Base-by-base conservation (phyloP, 1,140 invertebrate genomes). In the Bombus fervidus region DNA sequence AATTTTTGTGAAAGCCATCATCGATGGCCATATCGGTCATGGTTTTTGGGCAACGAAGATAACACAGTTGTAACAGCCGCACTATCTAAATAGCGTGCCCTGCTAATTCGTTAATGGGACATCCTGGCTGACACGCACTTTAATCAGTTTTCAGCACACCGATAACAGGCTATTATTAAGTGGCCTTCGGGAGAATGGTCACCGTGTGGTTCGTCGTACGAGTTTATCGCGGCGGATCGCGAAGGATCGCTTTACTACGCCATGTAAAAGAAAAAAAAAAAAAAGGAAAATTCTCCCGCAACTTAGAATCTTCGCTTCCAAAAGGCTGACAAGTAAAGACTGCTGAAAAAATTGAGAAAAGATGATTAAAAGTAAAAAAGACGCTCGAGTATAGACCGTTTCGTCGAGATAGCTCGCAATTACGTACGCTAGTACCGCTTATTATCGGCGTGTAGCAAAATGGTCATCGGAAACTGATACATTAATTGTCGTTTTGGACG, bases 101-200 rank as follows among this genome's bases (percentile, higher is more conserved):
- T 78, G 88, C 81, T 87, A 90, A 90, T 90, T 89, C 83, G 89
- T 90, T 90, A 90, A 90, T 90, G 88, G 85, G 85, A 90, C 74
- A 90, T 90, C 89, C 89, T 90, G 89, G 57, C 73, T 79, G 73
- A 15, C 53, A 81, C 34, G 89, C 59, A 81, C 87, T 89, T 89
- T 90, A 89, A 90, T 90, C 89, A 90, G 77, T 85, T 81, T 90
- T 81, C 68, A 81, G 68, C 69, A 66, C 34, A 80, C 66, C 74
- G 89, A 90, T 90, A 90, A 83, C 53, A 59, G 6, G 85, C 81
- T 90, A 90, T 90, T 90, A 87, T 90, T 90, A 90, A 82, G 76
- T 78, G 89, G 86, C 89, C 88, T 89, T 85, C 88, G 47, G 41
- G 73, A 72, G 83, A 83, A 89, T 80, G 47, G 57, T 25, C 79